phyloP scores from a whole-genome alignment of 1,140 invertebrate species.

The Plectus sambesii region DNA sequence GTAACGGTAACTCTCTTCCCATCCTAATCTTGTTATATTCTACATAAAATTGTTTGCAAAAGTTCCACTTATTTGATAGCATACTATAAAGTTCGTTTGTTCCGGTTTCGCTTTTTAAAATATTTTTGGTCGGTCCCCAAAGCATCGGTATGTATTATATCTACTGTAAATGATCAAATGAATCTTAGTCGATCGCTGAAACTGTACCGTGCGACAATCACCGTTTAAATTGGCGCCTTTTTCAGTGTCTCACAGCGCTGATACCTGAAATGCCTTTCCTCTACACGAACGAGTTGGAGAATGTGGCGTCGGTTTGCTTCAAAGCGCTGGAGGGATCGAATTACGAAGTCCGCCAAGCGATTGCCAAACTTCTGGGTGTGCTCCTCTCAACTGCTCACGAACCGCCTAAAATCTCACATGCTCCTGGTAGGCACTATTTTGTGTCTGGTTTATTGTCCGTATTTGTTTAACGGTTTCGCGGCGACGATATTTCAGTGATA shows the following conservation, averaged over 20 bases:
- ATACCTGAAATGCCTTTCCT: slow-evolving; percentile 74
- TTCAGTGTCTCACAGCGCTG: slow-evolving; percentile 71
- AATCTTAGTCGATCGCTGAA: background rate
- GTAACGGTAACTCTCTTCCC: slow-evolving; percentile 55
- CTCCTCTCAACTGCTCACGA: slow-evolving; percentile 15
- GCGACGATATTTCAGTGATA: too few relatives aligned
- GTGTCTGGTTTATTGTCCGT: too few relatives aligned
- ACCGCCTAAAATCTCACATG: slow-evolving; percentile 15
- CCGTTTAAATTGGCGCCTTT: too few relatives aligned
- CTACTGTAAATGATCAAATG: too few relatives aligned
- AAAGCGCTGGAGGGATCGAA: slow-evolving; percentile 82
- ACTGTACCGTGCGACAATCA: too few relatives aligned
- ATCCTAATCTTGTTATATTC: too few relatives aligned
- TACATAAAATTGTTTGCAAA: too few relatives aligned
- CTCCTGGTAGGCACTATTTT: too few relatives aligned
- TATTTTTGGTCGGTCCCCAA: background rate
- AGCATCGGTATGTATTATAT: background rate
- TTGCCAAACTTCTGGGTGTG: slow-evolving; percentile 74
- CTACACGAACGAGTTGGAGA: slow-evolving; percentile 78
- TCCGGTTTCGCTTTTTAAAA: slow-evolving; percentile 18
- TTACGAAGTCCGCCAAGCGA: slow-evolving; percentile 80
- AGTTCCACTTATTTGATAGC: slow-evolving; percentile 1
- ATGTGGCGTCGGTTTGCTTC: slow-evolving; percentile 72
- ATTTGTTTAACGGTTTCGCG: too few relatives aligned
- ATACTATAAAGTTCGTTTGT: background rate